A percentile compares a stretch with the other conserved stretches of the same genome.
Conservation (phyloP, 1,140 invertebrate species). For the Stegodyphus dumicola region DNA sequence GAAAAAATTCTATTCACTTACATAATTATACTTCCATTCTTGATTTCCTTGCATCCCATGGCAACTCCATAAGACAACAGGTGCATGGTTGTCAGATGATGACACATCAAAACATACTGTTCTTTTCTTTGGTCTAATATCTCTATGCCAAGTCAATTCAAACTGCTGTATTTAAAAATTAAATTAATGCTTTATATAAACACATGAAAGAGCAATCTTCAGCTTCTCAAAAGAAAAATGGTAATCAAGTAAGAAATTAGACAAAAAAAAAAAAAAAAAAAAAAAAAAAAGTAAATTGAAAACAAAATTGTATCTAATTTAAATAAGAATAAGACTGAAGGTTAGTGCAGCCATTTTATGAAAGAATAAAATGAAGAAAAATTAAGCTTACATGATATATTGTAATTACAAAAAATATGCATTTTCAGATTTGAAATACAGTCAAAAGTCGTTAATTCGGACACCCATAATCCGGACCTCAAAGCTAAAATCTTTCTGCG, state of each 20-base stretch:
- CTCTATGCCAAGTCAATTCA: constrained; percentile 89
- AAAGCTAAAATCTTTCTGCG: no score
- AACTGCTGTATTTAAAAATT: constrained; percentile 68
- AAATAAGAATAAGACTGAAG: no score
- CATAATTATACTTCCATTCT: constrained; percentile 81
- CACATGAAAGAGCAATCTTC: background rate
- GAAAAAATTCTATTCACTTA: background rate
- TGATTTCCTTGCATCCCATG: constrained; percentile 93
- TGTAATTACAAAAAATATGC: no score
- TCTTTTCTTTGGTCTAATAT: constrained; percentile 83
- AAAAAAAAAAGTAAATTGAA: background rate
- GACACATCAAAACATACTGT: constrained; percentile 93
- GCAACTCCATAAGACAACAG: constrained; percentile 85
- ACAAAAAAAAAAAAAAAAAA: background rate
- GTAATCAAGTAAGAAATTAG: background rate
- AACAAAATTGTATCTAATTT: no score
- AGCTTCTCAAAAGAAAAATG: no score
- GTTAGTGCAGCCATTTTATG: no score
- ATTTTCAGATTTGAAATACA: no score
- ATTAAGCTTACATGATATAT: no score
- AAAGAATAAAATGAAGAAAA: no score
- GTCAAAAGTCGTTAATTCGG: no score
- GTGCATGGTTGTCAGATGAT: constrained; percentile 76
- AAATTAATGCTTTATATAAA: constrained; percentile 2
- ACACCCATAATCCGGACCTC: no score